Conservation (phyloP, 1,140 invertebrate genomes). For the Homalodisca vitripennis region DNA sequence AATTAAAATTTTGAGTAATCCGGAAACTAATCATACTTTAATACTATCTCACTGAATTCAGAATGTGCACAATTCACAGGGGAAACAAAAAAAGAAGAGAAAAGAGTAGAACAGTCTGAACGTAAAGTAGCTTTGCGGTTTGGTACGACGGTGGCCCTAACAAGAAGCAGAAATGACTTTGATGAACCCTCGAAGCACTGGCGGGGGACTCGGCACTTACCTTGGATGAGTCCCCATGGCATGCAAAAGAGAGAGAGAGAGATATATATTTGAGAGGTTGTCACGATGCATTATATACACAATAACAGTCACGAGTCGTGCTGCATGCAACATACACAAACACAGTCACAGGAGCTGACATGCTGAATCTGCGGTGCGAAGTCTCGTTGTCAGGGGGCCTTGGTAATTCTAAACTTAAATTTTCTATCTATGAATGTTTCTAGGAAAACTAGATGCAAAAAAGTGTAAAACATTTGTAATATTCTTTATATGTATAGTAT, state of each 20-base stretch:
- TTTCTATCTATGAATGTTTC: too few relatives aligned
- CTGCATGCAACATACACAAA: constrained; percentile 37
- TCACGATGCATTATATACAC: constrained; percentile 33
- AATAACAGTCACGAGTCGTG: constrained; percentile 33
- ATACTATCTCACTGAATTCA: too few relatives aligned
- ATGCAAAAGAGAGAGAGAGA: constrained; percentile 31
- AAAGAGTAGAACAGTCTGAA: background rate
- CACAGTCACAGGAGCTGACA: constrained; percentile 26
- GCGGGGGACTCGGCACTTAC: constrained; percentile 32
- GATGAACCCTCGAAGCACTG: constrained; percentile 11
- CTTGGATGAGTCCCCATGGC: constrained; percentile 32
- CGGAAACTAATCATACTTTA: too few relatives aligned
- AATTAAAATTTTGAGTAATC: too few relatives aligned
- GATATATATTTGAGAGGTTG: constrained; percentile 21
- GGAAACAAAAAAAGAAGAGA: background rate
- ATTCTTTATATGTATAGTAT: too few relatives aligned
- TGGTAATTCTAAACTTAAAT: too few relatives aligned
- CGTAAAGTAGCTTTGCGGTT: constrained; percentile 3
- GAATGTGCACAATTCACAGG: background rate
- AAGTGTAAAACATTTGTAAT: too few relatives aligned
- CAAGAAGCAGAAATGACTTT: constrained; percentile 26
- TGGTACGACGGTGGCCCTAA: constrained; percentile 6
- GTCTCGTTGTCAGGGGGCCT: background rate
- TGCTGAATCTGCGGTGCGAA: background rate
- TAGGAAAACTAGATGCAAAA: too few relatives aligned